These are phyloP conservation scores for Valencia hispanica DNA, from an alignment of 2,797 vertebrate genomes.

Conservation along the genomic window DNA sequence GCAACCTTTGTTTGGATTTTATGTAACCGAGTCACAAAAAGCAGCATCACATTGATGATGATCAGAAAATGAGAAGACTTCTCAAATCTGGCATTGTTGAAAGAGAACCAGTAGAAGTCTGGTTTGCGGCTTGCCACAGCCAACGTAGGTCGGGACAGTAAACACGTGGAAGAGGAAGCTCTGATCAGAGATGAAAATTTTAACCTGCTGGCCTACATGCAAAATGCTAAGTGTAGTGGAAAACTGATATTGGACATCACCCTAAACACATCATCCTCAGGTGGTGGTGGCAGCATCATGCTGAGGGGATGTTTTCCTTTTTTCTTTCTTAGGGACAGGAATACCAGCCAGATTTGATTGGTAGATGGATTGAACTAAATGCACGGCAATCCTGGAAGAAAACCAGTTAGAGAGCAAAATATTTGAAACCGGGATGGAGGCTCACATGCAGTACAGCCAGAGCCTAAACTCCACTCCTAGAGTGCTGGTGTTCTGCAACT, in stretches of 20 bases:
- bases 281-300: background rate
- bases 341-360: background rate
- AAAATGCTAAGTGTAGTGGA: background rate
- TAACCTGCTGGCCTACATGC: too few relatives aligned
- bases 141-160: too few relatives aligned
- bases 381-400: background rate
- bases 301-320: too few relatives aligned
- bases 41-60: background rate
- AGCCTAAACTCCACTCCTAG: background rate
- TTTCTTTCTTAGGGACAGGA: too few relatives aligned
- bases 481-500: background rate
- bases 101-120: too few relatives aligned
- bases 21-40: background rate
- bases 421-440: background rate
- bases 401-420: background rate
- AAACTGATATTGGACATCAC: background rate
- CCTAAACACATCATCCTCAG: background rate
- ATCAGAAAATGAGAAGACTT: too few relatives aligned
- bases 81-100: too few relatives aligned
- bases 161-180: too few relatives aligned
- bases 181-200: too few relatives aligned
- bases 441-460: background rate
- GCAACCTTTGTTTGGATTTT: background rate
- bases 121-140: too few relatives aligned
- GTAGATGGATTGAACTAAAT: background rate